Evolutionary conservation across 2,113 vertebrate genomes (phyloP), one percentile per base, ranked within the genome.

Genomic region (Mesembrinibis cayennensis): DNA sequence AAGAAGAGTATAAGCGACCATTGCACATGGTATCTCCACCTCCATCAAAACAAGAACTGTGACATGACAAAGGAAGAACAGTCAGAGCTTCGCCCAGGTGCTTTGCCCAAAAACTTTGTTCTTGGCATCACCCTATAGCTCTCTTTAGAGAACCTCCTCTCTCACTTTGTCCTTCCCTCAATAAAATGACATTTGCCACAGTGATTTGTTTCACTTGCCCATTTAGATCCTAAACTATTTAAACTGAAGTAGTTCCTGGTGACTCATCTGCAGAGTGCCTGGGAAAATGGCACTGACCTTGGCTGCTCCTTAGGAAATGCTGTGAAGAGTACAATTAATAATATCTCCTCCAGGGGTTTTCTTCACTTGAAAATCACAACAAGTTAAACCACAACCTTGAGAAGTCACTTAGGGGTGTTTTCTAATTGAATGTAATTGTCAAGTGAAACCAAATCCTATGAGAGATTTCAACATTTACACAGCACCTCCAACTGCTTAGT

Each of bases 401-500:
- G 88, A 89, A 94, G 89, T 84, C 86, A 92, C 80, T 96, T 90
- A 93, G 74, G 83, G 40, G 65, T 91, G 84, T 87, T 90, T 82
- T 69, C 90, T 96, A 96, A 96, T 90, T 96, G 96, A 95, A 94
- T 94, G 85, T 90, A 93, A 94, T 94, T 80, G 50, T 42, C 87
- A 86, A 92, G 82, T 66, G 74, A 90, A 59, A 58, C 90, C 61
- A 93, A 62, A 70, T 70, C 95, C 88, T 38, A 0, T 25, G 82
- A 95, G 93, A 77, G 38, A 9, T 45, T 70, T 58, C 78, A 86
- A 50, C 92, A 73, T 86, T 45, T 94, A 18, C 92, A 55, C 45
- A 62, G 42, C 45, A 70, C 49, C 82, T 83, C 79, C 62, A 38
- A 56, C 47, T 92, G 76, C 90, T 86, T n/a, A 70, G 74, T 74